These are phyloP conservation scores for Nothoprocta perdicaria DNA, from an alignment of 2,113 vertebrate genomes.

Conservation along the genomic window DNA sequence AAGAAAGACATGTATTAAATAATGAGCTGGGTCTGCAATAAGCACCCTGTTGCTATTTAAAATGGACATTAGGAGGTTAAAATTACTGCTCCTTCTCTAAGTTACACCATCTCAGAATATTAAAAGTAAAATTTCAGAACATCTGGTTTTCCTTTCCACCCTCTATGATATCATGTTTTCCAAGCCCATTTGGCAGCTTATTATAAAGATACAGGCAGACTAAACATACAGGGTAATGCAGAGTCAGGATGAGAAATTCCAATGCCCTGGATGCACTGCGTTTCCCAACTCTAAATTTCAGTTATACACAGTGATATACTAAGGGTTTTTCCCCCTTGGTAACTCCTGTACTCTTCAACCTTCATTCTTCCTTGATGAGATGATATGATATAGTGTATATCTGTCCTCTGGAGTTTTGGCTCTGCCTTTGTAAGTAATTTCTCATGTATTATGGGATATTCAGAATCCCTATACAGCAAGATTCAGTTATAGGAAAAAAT, in stretches of 20 bases:
- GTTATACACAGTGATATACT: not conserved
- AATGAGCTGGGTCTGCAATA: not conserved
- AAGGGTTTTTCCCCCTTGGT: not conserved
- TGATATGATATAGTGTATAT: not conserved
- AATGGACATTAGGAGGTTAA: not conserved
- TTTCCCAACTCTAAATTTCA: conserved; percentile 17
- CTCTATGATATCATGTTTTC: conserved; percentile 71
- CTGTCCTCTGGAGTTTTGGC: conserved; percentile 11
- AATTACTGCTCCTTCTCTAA: not conserved
- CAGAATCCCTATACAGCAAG: not conserved
- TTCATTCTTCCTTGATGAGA: conserved; percentile 26
- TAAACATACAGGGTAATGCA: conserved; percentile 38
- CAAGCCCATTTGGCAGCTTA: conserved; percentile 59
- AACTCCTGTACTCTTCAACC: not conserved
- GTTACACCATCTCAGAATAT: not conserved
- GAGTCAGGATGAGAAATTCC: conserved; percentile 54
- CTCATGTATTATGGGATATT: not conserved
- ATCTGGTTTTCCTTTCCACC: conserved; percentile 70
- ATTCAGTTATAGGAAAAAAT: not conserved
- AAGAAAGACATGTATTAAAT: not conserved
- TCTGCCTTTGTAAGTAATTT: conserved; percentile 8
- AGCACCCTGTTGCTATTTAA: not conserved
- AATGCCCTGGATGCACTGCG: not conserved
- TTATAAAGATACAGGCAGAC: conserved; percentile 61
- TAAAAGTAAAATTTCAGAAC: conserved; percentile 43